A percentile compares a stretch with the other conserved stretches of the same genome.
phyloP scores from a whole-genome alignment of 1,140 invertebrate species.

The Dendroctonus valens region DNA sequence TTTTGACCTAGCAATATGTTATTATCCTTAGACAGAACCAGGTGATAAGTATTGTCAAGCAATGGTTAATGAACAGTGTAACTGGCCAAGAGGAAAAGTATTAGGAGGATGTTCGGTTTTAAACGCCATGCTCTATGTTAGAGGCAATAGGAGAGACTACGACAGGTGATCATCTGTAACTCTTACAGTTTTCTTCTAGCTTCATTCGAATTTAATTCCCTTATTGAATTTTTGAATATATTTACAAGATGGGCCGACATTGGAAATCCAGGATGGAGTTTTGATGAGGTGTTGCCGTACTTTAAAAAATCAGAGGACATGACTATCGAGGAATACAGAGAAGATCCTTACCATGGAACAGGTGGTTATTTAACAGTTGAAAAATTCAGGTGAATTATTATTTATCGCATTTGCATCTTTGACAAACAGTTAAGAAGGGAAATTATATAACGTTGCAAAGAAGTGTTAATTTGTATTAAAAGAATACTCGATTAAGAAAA shows the following conservation, averaged over 20 bases:
- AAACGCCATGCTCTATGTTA: slow-evolving; percentile 89
- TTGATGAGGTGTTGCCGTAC: slow-evolving; percentile 77
- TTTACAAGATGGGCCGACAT: slow-evolving; percentile 69
- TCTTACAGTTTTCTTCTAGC: not conserved
- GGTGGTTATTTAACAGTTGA: slow-evolving; percentile 69
- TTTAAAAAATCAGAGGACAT: slow-evolving; percentile 76
- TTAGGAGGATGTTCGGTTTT: slow-evolving; percentile 83
- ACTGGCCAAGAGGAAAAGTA: slow-evolving; percentile 82
- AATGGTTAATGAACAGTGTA: slow-evolving; percentile 57
- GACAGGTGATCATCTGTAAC: slow-evolving; percentile 64
- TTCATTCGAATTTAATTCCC: no score
- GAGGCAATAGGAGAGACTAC: slow-evolving; percentile 86
- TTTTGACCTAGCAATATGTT: not conserved
- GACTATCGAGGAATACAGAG: slow-evolving; percentile 58
- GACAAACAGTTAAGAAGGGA: no score
- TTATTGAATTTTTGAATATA: not conserved
- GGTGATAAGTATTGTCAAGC: slow-evolving; percentile 75
- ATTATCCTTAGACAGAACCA: slow-evolving; percentile 69
- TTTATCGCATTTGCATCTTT: not conserved
- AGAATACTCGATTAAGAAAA: no score
- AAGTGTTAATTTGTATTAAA: no score
- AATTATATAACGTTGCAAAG: no score
- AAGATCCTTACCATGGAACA: slow-evolving; percentile 66
- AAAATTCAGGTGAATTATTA: slow-evolving; percentile 54
- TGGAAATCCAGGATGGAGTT: slow-evolving; percentile 73